Evolutionary conservation across 2,888 invertebrate species (phyloP).

Genomic region (Cheiracanthium punctorium): DNA sequence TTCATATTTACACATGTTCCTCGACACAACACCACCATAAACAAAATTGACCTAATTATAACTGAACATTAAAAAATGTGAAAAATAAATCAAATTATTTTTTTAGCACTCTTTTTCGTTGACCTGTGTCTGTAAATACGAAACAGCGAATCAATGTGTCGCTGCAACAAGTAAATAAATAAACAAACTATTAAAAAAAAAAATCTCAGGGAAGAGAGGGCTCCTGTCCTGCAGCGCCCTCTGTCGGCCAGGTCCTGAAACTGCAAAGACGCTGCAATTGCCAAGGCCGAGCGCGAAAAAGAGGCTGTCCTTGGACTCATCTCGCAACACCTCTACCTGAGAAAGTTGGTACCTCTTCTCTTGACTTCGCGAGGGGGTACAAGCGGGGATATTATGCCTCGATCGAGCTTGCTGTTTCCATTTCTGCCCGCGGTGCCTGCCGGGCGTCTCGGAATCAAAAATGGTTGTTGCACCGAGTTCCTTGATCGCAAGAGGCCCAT

Average conservation of each 20-base stretch:
- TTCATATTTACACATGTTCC: no score
- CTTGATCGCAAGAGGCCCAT: no score
- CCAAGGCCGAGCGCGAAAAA: slow-evolving; percentile 66
- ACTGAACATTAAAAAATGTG: no score
- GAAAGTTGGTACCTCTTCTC: slow-evolving; percentile 13
- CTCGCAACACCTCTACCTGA: slow-evolving; percentile 64
- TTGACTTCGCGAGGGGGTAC: neutral
- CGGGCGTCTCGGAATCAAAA: neutral
- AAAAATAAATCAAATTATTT: no score
- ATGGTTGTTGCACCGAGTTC: neutral
- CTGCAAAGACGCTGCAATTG: neutral
- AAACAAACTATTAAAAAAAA: no score
- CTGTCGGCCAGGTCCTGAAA: neutral
- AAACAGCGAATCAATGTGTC: no score
- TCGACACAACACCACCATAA: no score
- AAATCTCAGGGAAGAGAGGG: no score
- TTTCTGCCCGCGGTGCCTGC: slow-evolving; percentile 15
- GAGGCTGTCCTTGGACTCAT: slow-evolving; percentile 66
- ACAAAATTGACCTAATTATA: no score
- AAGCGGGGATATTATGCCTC: neutral
- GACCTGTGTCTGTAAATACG: no score
- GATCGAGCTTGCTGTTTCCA: slow-evolving; percentile 36
- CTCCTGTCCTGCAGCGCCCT: neutral
- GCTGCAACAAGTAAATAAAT: no score
- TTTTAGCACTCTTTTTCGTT: no score